These are phyloP conservation scores for Apodemia duryi DNA, from an alignment of 2,888 invertebrate genomes.

Conservation along the genomic window DNA sequence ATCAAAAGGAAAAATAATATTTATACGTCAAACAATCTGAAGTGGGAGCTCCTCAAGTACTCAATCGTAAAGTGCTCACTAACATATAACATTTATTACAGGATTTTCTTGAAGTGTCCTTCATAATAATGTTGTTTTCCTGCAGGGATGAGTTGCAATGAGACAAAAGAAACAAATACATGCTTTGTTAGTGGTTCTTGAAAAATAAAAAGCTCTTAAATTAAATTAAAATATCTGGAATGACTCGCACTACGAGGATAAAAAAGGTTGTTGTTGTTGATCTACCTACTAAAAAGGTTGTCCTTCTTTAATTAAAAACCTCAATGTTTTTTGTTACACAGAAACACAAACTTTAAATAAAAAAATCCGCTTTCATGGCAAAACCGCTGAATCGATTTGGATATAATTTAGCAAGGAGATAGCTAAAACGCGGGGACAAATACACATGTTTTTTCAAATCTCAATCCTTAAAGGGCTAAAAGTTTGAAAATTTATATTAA, in stretches of 20 bases:
- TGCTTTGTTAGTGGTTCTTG: constrained; percentile 11
- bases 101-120: constrained; percentile 17
- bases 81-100: constrained; percentile 21
- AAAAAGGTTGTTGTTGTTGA: neutral
- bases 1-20: constrained; percentile 8
- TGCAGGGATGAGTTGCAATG: constrained; percentile 14
- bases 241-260: neutral
- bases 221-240: neutral
- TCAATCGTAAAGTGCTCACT: constrained; percentile 2
- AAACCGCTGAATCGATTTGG: no score
- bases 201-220: neutral
- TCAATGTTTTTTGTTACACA: neutral
- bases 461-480: no score
- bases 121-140: constrained; percentile 12
- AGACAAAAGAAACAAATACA: constrained; percentile 20
- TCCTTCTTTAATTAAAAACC: neutral
- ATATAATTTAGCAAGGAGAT: no score
- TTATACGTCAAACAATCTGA: constrained; percentile 11
- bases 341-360: neutral
- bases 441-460: no score
- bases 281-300: neutral
- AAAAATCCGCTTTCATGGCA: no score
- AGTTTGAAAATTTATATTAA: no score
- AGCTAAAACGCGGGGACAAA: no score
- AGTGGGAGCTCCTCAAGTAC: neutral